These are phyloP conservation scores for Tipula helvola DNA, from an alignment of 2,888 invertebrate species.

Conservation along the genomic window DNA sequence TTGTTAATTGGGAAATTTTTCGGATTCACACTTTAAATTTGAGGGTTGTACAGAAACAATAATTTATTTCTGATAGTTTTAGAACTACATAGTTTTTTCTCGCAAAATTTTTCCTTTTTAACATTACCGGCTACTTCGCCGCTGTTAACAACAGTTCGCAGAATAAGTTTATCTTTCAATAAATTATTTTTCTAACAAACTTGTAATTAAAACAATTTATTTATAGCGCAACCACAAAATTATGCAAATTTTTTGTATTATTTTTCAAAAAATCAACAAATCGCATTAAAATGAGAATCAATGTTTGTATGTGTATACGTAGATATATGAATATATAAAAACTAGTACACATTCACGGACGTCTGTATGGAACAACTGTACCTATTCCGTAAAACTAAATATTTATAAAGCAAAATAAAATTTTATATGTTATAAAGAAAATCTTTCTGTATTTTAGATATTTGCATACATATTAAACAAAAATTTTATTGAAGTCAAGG, in stretches of 20 bases:
- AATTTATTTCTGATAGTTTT: too few species aligned
- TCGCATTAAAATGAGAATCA: neutral
- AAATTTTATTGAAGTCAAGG: neutral
- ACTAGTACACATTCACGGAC: neutral
- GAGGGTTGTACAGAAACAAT: too few species aligned
- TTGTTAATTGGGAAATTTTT: too few species aligned
- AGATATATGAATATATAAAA: neutral
- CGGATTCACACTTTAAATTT: too few species aligned
- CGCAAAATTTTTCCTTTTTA: too few species aligned
- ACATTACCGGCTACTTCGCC: too few species aligned
- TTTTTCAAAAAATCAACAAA: neutral
- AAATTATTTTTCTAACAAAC: too few species aligned
- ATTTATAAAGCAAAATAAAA: neutral
- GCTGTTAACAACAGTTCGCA: too few species aligned
- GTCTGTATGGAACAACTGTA: neutral
- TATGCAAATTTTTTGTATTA: neutral
- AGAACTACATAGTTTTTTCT: too few species aligned
- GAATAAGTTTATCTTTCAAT: too few species aligned
- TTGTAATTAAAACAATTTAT: neutral
- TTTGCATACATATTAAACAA: neutral
- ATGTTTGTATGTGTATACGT: neutral
- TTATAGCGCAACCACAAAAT: neutral
- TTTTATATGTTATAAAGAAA: neutral
- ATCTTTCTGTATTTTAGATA: neutral
- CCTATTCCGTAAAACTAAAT: neutral